phyloP scores from a whole-genome alignment of 2,113 vertebrate genomes.

The Tragelaphus buxtoni region DNA sequence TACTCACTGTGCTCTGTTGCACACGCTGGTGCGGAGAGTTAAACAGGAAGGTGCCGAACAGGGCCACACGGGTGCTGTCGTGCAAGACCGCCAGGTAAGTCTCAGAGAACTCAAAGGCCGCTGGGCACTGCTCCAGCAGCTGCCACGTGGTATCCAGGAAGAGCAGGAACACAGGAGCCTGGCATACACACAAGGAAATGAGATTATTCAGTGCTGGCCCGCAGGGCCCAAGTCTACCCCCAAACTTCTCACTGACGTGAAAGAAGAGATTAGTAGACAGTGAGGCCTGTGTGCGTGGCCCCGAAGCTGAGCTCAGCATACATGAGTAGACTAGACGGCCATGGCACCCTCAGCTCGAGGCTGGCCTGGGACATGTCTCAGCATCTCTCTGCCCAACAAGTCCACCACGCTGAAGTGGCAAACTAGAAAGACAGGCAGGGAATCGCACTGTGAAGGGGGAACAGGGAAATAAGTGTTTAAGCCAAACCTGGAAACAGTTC shows the following conservation, averaged over 20 bases:
- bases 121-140: constrained; percentile 93
- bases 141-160: constrained; percentile 98
- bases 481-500: not conserved
- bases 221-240: not conserved
- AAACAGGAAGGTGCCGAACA: constrained; percentile 98
- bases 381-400: not conserved
- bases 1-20: constrained; percentile 89
- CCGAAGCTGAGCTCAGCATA: not conserved
- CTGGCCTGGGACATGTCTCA: not conserved
- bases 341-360: not conserved
- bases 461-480: not conserved
- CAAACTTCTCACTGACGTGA: not conserved
- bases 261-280: not conserved
- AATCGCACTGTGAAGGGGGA: not conserved
- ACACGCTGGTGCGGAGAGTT: constrained; percentile 91
- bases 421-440: not conserved
- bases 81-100: constrained; percentile 90
- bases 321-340: not conserved
- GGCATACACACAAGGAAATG: constrained; percentile 6
- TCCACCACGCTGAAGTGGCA: not conserved
- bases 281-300: not conserved
- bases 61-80: constrained; percentile 92
- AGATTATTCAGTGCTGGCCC: not conserved
- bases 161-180: constrained; percentile 95
- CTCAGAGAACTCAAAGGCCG: constrained; percentile 96